Evolutionary conservation across 2,888 invertebrate genomes (phyloP).

Genomic region (Limenitis camilla): DNA sequence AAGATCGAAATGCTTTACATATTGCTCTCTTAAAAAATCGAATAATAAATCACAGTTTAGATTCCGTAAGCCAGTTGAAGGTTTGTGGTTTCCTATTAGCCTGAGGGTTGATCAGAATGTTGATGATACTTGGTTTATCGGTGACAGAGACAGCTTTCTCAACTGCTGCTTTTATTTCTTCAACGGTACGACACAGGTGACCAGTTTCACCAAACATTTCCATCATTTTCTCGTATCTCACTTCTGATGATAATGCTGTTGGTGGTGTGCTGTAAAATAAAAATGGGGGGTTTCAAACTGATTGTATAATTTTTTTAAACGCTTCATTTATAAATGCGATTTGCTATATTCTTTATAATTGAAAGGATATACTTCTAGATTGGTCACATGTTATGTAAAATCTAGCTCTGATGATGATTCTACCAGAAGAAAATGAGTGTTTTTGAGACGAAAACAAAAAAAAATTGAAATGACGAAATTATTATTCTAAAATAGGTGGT

Average conservation of each 20-base stretch:
- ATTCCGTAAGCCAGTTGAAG: slow-evolving; percentile 94
- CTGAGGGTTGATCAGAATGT: slow-evolving; percentile 90
- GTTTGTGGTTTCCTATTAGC: slow-evolving; percentile 93
- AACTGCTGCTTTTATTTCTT: slow-evolving; percentile 83
- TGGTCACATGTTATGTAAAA: no score
- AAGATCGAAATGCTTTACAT: background rate
- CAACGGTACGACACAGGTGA: slow-evolving; percentile 83
- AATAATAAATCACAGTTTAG: slow-evolving; percentile 80
- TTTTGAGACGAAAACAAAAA: no score
- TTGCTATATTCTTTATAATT: no score
- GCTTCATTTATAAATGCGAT: no score
- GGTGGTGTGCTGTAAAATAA: slow-evolving; percentile 83
- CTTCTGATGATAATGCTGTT: slow-evolving; percentile 82
- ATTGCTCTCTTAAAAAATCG: background rate
- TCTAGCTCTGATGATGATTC: no score
- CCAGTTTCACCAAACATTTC: slow-evolving; percentile 89
- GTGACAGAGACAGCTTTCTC: slow-evolving; percentile 78
- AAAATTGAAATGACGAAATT: no score
- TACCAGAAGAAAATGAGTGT: no score
- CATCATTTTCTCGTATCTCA: slow-evolving; percentile 93
- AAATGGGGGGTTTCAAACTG: no score
- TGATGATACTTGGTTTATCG: slow-evolving; percentile 89
- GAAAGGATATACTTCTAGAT: no score
- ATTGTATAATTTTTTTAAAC: no score
- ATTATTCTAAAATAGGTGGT: no score